Percentiles rank a stretch among this genome's conserved stretches.
Evolutionary conservation across 2,888 invertebrate genomes (phyloP).

Genomic region (Allygus modestus): DNA sequence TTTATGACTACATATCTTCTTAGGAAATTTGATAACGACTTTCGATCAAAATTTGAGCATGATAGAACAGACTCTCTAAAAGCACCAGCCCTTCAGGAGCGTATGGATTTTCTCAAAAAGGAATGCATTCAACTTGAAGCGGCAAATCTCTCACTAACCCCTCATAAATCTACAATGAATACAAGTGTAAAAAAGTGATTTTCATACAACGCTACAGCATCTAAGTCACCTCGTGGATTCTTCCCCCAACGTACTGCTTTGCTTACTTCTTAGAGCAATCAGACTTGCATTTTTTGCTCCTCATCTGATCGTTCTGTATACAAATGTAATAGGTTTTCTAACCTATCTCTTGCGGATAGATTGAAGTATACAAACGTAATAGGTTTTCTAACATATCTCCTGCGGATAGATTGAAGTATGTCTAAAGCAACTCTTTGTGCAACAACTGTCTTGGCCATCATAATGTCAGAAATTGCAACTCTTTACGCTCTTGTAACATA

Average conservation of each 20-base stretch:
- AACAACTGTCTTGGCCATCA: background rate
- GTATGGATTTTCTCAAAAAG: background rate
- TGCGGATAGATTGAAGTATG: background rate
- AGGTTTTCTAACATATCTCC: background rate
- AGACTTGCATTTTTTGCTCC: background rate
- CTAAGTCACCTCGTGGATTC: too few species aligned
- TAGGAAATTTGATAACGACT: background rate
- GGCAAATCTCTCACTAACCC: background rate
- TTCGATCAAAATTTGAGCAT: conserved; percentile 13
- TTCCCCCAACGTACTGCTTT: too few species aligned
- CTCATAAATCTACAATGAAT: background rate
- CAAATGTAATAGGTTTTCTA: background rate
- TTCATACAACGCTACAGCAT: too few species aligned
- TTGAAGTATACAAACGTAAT: too few species aligned
- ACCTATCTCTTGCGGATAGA: too few species aligned
- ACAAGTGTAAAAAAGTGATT: background rate
- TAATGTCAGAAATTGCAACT: background rate
- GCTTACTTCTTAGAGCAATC: background rate
- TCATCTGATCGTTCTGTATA: background rate
- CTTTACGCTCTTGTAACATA: background rate
- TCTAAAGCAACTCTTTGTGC: background rate
- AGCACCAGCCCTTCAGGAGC: background rate
- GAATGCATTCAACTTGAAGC: conserved; percentile 9
- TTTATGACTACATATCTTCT: background rate
- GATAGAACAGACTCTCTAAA: background rate